Evolutionary conservation across 2,797 vertebrate genomes (phyloP).

Genomic region (Muscicapa comitata): DNA sequence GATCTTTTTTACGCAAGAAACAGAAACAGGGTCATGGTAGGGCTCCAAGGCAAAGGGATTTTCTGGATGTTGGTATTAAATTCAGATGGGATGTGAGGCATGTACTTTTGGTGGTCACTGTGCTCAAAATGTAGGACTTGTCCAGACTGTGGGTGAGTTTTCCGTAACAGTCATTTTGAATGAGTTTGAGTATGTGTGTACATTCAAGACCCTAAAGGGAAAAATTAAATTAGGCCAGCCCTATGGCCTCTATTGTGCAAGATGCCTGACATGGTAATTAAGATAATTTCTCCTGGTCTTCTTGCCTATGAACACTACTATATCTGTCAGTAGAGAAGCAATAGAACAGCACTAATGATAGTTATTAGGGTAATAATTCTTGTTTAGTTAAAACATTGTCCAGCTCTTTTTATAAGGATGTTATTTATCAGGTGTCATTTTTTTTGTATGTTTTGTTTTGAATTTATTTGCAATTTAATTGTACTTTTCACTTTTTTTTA

Average conservation of each 20-base stretch:
- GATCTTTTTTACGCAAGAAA: background rate
- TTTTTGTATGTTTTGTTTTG: background rate
- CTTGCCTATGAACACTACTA: background rate
- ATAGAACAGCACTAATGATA: background rate
- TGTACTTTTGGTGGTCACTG: background rate
- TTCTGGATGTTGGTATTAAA: background rate
- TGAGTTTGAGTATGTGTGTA: background rate
- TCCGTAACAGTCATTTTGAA: background rate
- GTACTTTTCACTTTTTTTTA: background rate
- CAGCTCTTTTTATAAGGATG: background rate
- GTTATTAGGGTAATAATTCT: background rate
- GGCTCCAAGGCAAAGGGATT: background rate
- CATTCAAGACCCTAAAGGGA: background rate
- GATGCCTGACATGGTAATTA: background rate
- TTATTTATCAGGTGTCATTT: background rate
- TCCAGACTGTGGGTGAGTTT: background rate
- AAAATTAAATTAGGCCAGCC: background rate
- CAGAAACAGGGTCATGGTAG: background rate
- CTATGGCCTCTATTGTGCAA: background rate
- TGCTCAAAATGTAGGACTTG: background rate
- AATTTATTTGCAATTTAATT: conserved; percentile 9
- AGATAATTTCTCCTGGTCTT: background rate
- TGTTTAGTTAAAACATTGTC: background rate
- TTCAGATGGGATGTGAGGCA: background rate
- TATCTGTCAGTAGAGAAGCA: background rate